Percentiles rank a stretch among this genome's conserved stretches.
Conservation (phyloP, 2,888 invertebrate species). For the Taphrorychus bicolor region DNA sequence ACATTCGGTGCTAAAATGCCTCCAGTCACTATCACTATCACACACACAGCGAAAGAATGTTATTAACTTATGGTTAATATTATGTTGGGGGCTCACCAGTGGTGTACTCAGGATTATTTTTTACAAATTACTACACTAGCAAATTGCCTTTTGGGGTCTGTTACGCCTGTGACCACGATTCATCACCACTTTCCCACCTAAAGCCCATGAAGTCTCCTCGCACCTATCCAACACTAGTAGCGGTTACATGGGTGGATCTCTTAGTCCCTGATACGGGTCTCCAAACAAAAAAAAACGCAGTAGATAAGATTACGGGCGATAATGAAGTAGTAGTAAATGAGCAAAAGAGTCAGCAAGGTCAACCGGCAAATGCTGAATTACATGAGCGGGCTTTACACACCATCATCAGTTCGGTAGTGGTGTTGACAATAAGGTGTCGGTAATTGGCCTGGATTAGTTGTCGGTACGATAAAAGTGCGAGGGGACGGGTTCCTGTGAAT, state of each 20-base stretch:
- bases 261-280: conserved; percentile 41
- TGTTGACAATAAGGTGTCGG: conserved; percentile 16
- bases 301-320: conserved; percentile 56
- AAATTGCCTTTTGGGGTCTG: not conserved
- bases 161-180: too few relatives aligned
- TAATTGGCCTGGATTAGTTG: too few relatives aligned
- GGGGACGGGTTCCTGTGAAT: too few relatives aligned
- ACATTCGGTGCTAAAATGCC: not conserved
- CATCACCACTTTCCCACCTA: not conserved
- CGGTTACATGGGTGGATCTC: not conserved
- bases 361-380: conserved; percentile 47
- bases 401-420: conserved; percentile 9
- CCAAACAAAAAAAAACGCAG: conserved; percentile 48
- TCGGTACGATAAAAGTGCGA: too few relatives aligned
- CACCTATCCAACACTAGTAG: not conserved
- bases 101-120: not conserved
- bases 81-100: not conserved
- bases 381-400: conserved; percentile 37
- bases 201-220: not conserved
- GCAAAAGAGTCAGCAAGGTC: conserved; percentile 48
- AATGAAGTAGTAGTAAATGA: conserved; percentile 49
- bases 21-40: not conserved
- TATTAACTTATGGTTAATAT: not conserved
- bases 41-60: not conserved
- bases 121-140: not conserved